Evolutionary conservation across 2,888 invertebrate species (phyloP).

Genomic region (Panzeria rudis): DNA sequence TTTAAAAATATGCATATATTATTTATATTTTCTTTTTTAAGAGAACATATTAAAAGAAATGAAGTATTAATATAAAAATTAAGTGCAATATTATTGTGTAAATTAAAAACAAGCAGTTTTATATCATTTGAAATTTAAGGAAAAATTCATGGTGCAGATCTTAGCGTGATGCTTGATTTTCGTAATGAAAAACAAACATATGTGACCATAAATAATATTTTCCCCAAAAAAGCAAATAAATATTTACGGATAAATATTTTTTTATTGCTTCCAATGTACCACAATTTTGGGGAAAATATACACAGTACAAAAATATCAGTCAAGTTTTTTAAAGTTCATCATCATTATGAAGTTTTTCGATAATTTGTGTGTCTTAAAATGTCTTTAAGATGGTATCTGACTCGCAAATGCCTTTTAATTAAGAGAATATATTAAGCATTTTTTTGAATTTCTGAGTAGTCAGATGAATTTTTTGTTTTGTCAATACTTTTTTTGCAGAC

Average conservation of each 20-base stretch:
- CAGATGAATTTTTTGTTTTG: constrained; percentile 20
- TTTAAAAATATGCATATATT: not conserved
- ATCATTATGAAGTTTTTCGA: not conserved
- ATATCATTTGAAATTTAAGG: constrained; percentile 4
- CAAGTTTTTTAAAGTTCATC: constrained; percentile 45
- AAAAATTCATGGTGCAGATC: not conserved
- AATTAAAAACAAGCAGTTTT: constrained; percentile 42
- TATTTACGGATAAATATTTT: constrained; percentile 22
- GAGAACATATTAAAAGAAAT: constrained; percentile 20
- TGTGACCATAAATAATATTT: constrained; percentile 41
- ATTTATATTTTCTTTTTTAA: not conserved
- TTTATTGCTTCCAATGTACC: constrained; percentile 19
- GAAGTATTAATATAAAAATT: constrained; percentile 58
- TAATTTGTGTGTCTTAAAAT: not conserved
- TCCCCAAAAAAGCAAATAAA: constrained; percentile 12
- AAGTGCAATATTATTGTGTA: constrained; percentile 57
- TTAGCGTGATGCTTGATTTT: constrained; percentile 9
- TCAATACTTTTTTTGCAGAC: constrained; percentile 4
- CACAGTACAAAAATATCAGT: constrained; percentile 2
- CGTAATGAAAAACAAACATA: constrained; percentile 21
- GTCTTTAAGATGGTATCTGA: constrained; percentile 13
- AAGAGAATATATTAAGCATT: constrained; percentile 24
- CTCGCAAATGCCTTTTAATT: constrained; percentile 51
- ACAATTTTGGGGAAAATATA: not conserved
- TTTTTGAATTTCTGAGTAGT: not conserved